Base-by-base conservation (phyloP, 1,140 invertebrate species). In the Brachionus rotundiformis region DNA sequence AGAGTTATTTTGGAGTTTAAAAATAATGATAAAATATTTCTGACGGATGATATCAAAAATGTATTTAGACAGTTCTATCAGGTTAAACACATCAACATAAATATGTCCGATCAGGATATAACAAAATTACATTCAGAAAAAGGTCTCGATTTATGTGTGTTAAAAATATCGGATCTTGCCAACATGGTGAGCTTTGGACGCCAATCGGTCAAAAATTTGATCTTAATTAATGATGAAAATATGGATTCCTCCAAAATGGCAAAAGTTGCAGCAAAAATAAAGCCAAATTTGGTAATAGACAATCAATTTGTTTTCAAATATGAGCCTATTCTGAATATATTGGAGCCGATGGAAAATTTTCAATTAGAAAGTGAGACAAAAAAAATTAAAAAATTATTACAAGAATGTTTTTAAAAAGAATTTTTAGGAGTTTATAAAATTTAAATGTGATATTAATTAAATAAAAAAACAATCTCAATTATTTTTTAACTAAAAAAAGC, bases 241-340 rank as follows among this genome's bases (percentile, higher is more conserved):
- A n/a, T 33, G 1, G 33, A 68, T 19, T 7, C n/a, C 8, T 19
- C n/a, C 19, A 16, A 19, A 6, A 19, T 54, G n/a, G 4, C 7
- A 19, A n/a, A n/a, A 19, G 2, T 68, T 39, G 33, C 33, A 36
- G 1, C 4, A 3, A 13, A 68, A 23, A 36, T n/a, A 36, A 68
- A 16, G 8, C 63, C 63, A 31, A 68, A 68, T 16, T 68, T 68
- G 7, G 19, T 68, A 3, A 36, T 68, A 68, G 19, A 36, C 16
- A 36, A 68, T n/a, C 11, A 68, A 7, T 33, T 68, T 36, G 63
- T 68, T 11, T 68, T 68, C 16, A 68, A 68, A 39, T 68, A 68
- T 68, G 63, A 68, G 16, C 29, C 29, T 5, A 36, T 19, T 16
- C 10, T 36, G 8, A 68, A 68, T 6, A 68, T 1, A 10, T 36